Evolutionary conservation across 2,113 vertebrate species (phyloP), one percentile per base, ranked within the genome.

Genomic region (Etheostoma spectabile): DNA sequence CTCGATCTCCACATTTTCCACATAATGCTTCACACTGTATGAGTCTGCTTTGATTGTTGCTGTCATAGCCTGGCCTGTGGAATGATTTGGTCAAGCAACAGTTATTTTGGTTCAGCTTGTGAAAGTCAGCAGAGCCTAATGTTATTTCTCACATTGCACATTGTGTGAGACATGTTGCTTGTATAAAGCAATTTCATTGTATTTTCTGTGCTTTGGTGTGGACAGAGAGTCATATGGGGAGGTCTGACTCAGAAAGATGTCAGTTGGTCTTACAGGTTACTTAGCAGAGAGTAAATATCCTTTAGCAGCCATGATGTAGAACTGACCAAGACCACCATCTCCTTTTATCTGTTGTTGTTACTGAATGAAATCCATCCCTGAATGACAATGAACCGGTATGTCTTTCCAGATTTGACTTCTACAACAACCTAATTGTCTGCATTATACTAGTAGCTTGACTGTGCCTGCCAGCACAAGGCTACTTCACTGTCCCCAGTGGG

Each of bases 101-200:
- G 85, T 77, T 86, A 90, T 92, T 88, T 87, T 65, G 79, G 79
- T 88, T 69, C 16, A 42, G 48, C 82, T 88, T 86, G 75, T 89
- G 73, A 89, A 91, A 82, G 84, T 89, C 62, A 66, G 68, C 75
- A 67, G 57, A 79, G 75, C 49, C 70, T 69, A 56, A 78, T 76
- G 85, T 77, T 74, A 69, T 85, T 75, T 73, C 55, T 86, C 21
- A 42, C 49, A 64, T 33, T 70, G 19, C 68, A 33, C 33, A 53
- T 2, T 35, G 8, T 38, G 70, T 55, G 71, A 75, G 64, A 83
- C 65, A 51, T 68, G 57, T 55, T 72, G 46, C 38, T 63, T 52
- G 57, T 61, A 71, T 71, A 11, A 86, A 84, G 19, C 8, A 11
- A 8, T 70, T 80, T 83, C 33, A 48, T 76, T 71, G 67, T 42